Conservation (phyloP, 2,888 invertebrate genomes). For the Sarcophaga subvicina region DNA sequence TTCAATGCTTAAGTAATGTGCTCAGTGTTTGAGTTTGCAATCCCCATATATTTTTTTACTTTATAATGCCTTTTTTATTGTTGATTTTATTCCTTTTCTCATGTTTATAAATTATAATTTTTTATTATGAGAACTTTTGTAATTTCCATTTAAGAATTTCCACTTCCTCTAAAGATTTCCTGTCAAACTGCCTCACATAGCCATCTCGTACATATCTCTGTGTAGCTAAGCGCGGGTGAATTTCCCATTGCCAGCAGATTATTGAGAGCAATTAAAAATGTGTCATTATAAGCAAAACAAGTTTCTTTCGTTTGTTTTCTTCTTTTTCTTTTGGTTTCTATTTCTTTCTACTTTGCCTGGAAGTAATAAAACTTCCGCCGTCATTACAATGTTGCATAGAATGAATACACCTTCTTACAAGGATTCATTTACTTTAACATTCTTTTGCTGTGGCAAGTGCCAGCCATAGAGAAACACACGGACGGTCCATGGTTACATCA, state of each 20-base stretch:
- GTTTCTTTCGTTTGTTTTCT: slow-evolving; percentile 18
- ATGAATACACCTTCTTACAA: slow-evolving; percentile 45
- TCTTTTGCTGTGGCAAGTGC: slow-evolving; percentile 5
- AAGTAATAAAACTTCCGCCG: slow-evolving; percentile 63
- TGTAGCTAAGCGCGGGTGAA: slow-evolving; percentile 38
- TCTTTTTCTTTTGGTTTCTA: too few species aligned
- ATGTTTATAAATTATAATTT: not conserved
- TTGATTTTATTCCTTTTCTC: not conserved
- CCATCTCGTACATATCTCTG: not conserved
- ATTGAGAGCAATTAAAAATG: slow-evolving; percentile 49
- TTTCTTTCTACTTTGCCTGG: slow-evolving; percentile 7
- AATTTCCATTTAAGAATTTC: slow-evolving; percentile 5
- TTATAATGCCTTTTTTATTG: not conserved
- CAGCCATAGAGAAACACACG: slow-evolving; percentile 4
- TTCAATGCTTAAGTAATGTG: too few species aligned
- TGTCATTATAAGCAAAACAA: slow-evolving; percentile 47
- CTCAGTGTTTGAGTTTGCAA: too few species aligned
- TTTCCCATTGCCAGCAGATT: not conserved
- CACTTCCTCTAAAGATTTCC: slow-evolving; percentile 39
- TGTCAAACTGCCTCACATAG: not conserved
- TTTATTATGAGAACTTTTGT: not conserved
- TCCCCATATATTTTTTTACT: too few species aligned
- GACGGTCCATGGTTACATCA: slow-evolving; percentile 73
- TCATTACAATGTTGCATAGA: not conserved
- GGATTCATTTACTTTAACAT: slow-evolving; percentile 32